Conservation (phyloP, 1,140 invertebrate genomes). For the Harpegnathos saltator region DNA sequence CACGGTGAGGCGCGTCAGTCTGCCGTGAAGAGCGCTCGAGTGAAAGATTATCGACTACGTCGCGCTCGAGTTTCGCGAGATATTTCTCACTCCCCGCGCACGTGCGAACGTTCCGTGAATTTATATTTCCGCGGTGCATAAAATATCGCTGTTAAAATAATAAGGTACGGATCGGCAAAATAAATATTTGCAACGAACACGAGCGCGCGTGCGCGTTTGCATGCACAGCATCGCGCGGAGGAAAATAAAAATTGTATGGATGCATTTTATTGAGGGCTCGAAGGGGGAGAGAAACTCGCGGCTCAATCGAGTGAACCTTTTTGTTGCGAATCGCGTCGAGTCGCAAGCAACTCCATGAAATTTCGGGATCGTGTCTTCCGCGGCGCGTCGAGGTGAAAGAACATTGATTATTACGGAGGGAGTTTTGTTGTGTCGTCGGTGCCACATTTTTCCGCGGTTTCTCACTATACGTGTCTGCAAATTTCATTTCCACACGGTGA, state of each 20-base stretch:
- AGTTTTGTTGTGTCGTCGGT: not conserved
- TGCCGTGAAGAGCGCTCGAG: conserved; percentile 42
- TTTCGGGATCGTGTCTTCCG: conserved; percentile 1
- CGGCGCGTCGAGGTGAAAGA: not conserved
- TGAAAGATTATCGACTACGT: conserved; percentile 61
- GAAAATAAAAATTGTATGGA: no score
- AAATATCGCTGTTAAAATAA: conserved; percentile 20
- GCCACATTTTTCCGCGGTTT: conserved; percentile 19
- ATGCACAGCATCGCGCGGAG: not conserved
- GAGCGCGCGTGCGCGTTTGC: no score
- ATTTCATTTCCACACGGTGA: conserved; percentile 47
- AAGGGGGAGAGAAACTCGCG: no score
- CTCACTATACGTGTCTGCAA: conserved; percentile 21
- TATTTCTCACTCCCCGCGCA: conserved; percentile 22
- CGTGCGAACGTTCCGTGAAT: conserved; percentile 7
- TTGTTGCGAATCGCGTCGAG: not conserved
- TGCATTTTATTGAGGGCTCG: no score
- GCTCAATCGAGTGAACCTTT: conserved; percentile 18
- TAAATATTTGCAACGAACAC: not conserved
- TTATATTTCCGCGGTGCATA: conserved; percentile 3
- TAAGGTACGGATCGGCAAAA: not conserved
- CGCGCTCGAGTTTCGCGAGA: conserved; percentile 49
- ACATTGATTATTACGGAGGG: conserved; percentile 23
- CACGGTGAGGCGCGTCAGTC: not conserved
- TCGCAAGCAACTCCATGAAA: not conserved